Conservation (phyloP, 2,113 vertebrate species). For the Tragulus kanchil region DNA sequence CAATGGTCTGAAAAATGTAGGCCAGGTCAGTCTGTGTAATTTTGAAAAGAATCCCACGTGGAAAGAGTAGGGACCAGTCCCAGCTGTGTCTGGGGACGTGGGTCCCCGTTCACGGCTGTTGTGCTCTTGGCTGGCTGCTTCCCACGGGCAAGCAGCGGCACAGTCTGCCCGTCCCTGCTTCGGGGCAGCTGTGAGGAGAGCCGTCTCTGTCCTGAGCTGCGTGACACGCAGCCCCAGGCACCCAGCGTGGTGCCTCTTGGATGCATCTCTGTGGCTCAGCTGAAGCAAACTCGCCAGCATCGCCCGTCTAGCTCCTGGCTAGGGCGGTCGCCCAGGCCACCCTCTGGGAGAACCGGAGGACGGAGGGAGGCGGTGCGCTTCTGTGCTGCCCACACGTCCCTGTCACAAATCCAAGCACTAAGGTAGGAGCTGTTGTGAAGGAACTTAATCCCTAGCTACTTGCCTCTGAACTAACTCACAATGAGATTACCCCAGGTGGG, state of each 20-base stretch:
- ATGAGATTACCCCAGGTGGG: not conserved
- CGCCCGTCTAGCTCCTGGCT: not conserved
- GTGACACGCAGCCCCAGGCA: not conserved
- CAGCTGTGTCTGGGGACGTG: not conserved
- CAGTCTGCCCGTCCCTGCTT: not conserved
- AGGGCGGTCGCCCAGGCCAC: accelerated
- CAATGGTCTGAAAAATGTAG: not conserved
- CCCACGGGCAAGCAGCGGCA: no score
- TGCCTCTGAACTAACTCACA: no score
- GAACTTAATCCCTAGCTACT: not conserved
- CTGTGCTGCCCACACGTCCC: accelerated
- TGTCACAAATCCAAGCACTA: no score
- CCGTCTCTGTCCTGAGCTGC: not conserved
- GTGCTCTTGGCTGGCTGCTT: no score
- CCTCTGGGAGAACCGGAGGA: not conserved
- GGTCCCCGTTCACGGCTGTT: no score
- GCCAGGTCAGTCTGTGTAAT: not conserved
- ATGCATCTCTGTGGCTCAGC: not conserved
- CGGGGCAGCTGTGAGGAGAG: not conserved
- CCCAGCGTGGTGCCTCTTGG: not conserved
- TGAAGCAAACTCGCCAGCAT: not conserved
- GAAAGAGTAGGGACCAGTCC: not conserved
- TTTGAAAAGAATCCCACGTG: not conserved
- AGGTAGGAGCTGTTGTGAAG: not conserved
- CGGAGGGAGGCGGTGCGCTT: accelerated